Percentiles rank a stretch among this genome's conserved stretches.
Evolutionary conservation across 2,113 vertebrate species (phyloP).

Genomic region (Prunella fulvescens): DNA sequence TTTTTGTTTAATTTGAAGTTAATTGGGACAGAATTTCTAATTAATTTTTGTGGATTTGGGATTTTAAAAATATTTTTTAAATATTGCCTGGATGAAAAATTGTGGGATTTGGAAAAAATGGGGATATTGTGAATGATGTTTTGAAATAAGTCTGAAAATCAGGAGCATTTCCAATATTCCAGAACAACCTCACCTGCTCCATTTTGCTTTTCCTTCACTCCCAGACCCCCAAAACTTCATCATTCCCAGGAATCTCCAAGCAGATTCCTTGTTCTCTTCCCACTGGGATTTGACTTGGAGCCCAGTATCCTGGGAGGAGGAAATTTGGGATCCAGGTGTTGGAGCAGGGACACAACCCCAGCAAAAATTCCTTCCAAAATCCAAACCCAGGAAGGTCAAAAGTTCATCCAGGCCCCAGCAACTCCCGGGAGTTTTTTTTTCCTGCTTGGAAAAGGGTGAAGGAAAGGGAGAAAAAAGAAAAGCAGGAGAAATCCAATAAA

Average conservation of each 20-base stretch:
- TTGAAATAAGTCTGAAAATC: not conserved
- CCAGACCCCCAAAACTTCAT: too few species aligned
- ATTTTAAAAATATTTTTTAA: accelerated
- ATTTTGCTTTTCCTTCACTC: not conserved
- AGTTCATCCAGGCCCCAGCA: not conserved
- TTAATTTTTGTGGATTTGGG: not conserved
- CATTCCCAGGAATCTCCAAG: not conserved
- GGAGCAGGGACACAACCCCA: not conserved
- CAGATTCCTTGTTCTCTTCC: not conserved
- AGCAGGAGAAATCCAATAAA: conserved; percentile 53
- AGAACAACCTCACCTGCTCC: too few species aligned
- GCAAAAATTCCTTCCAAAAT: not conserved
- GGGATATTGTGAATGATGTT: not conserved
- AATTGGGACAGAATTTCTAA: accelerated
- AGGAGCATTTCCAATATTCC: not conserved
- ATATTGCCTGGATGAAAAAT: not conserved
- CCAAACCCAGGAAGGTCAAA: not conserved
- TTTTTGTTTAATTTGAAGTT: not conserved
- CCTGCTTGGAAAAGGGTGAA: conserved; percentile 27
- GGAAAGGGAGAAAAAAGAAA: conserved; percentile 12
- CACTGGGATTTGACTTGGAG: not conserved
- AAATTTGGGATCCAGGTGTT: not conserved
- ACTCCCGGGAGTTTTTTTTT: not conserved
- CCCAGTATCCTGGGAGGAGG: accelerated
- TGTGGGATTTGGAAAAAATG: accelerated